Conservation (phyloP, 2,113 vertebrate genomes). For the Ochotona curzoniae region DNA sequence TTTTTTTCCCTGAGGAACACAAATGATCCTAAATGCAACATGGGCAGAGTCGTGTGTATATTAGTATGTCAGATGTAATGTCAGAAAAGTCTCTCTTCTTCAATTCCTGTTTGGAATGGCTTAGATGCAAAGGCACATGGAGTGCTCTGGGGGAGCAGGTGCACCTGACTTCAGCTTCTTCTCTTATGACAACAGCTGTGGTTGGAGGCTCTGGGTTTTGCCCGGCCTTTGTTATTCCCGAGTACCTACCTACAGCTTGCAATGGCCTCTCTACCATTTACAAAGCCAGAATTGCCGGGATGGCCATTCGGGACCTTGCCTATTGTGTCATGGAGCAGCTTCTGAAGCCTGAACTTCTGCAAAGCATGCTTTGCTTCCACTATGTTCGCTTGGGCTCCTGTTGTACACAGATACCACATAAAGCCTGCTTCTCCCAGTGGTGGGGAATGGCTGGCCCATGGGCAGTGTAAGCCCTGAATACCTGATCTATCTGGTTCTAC, state of each 20-base stretch:
- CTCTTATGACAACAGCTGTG: neutral
- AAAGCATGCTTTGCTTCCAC: neutral
- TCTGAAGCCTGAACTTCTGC: neutral
- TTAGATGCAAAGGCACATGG: neutral
- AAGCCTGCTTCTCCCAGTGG: neutral
- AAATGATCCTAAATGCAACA: neutral
- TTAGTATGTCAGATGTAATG: neutral
- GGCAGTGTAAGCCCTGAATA: no score
- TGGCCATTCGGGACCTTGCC: neutral
- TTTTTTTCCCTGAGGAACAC: neutral
- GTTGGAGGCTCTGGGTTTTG: neutral
- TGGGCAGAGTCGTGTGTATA: neutral
- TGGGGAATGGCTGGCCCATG: no score
- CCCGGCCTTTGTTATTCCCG: neutral
- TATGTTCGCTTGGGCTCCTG: neutral
- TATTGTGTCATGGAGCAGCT: neutral
- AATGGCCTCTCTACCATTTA: neutral
- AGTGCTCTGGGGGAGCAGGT: neutral
- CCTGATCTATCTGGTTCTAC: no score
- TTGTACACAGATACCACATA: neutral
- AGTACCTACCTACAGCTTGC: neutral
- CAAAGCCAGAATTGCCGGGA: neutral
- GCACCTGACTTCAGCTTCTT: neutral
- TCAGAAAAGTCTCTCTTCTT: neutral
- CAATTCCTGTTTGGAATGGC: neutral